phyloP scores from a whole-genome alignment of 1,140 invertebrate species.

The Bombyx mandarina region DNA sequence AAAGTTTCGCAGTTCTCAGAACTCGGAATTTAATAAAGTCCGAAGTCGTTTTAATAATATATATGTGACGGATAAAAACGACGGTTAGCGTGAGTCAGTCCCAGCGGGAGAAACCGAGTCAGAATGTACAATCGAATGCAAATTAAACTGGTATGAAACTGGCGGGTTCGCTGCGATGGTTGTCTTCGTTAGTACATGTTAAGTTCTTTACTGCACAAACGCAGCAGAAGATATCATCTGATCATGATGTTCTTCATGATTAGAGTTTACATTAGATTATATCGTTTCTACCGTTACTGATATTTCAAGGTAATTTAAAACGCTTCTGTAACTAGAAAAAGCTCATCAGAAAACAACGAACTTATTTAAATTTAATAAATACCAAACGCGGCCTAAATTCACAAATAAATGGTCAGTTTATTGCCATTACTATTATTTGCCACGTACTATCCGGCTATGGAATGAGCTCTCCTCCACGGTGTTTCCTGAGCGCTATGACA shows the following conservation, averaged over 20 bases:
- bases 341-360: too few relatives aligned
- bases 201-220: constrained; percentile 7
- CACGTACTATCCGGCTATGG: too few relatives aligned
- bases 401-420: too few relatives aligned
- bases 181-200: constrained; percentile 7
- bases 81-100: constrained; percentile 23
- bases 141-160: constrained; percentile 5
- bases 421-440: too few relatives aligned
- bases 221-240: constrained; percentile 12
- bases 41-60: constrained; percentile 22
- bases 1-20: constrained; percentile 20
- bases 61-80: constrained; percentile 16
- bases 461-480: too few relatives aligned
- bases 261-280: constrained; percentile 11
- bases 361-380: too few relatives aligned
- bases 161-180: not conserved
- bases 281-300: constrained; percentile 7
- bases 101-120: constrained; percentile 20
- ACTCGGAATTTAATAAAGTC: constrained; percentile 16
- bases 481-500: too few relatives aligned
- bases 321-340: too few relatives aligned
- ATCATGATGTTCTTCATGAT: constrained; percentile 9
- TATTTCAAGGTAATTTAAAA: constrained; percentile 1
- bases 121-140: constrained; percentile 10
- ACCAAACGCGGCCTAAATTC: too few relatives aligned